Evolutionary conservation across 2,797 vertebrate species (phyloP).

Genomic region (Tolypeutes matacus): DNA sequence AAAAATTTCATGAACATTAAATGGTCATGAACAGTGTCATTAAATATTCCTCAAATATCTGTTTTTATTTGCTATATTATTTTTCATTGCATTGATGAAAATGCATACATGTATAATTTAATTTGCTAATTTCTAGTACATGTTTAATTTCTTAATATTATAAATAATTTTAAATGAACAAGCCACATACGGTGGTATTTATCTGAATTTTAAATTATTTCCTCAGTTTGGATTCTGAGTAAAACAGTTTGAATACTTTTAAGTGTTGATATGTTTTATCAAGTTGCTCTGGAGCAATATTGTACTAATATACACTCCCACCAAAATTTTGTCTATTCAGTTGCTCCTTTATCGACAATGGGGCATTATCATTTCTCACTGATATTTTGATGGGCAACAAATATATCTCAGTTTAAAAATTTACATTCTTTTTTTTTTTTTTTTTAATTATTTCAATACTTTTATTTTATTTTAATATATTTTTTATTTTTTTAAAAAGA

Average conservation of each 20-base stretch:
- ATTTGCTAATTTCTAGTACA: neutral
- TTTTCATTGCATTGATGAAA: neutral
- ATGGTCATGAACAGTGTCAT: neutral
- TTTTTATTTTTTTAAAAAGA: too few relatives aligned
- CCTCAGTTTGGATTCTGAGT: constrained; percentile 1
- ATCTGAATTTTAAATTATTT: neutral
- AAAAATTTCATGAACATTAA: neutral
- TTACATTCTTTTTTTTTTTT: neutral
- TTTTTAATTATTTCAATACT: too few relatives aligned
- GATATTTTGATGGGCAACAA: neutral
- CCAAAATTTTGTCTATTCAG: neutral
- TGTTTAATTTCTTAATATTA: neutral
- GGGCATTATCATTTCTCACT: neutral
- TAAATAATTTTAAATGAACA: constrained; percentile 45
- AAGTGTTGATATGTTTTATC: neutral
- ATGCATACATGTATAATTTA: neutral
- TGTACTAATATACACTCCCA: neutral
- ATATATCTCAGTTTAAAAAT: neutral
- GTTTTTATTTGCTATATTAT: neutral
- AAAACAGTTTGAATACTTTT: constrained; percentile 7
- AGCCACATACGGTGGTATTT: neutral
- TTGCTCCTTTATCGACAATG: neutral
- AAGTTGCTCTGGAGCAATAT: constrained; percentile 14
- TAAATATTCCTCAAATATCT: constrained; percentile 1
- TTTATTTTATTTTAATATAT: too few relatives aligned